These are phyloP conservation scores for Odontomachus brunneus DNA, from an alignment of 1,140 invertebrate species.

Conservation along the genomic window DNA sequence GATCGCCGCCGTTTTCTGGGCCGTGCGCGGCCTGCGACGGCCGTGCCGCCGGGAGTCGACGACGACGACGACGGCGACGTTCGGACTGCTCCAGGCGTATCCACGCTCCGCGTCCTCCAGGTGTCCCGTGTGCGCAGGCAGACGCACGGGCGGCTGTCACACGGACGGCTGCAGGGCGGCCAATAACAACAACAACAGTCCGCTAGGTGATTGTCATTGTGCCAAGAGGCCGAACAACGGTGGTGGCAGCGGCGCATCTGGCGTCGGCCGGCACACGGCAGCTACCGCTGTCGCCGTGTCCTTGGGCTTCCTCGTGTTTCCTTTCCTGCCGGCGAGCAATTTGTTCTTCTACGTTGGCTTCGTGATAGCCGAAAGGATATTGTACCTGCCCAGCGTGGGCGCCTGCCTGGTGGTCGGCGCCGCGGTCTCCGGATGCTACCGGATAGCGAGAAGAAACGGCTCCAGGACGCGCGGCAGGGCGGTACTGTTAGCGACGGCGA, in stretches of 20 bases:
- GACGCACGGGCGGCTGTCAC: slow-evolving; percentile 81
- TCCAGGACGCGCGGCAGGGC: slow-evolving; percentile 83
- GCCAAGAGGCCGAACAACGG: slow-evolving; percentile 70
- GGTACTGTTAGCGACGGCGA: slow-evolving; percentile 85
- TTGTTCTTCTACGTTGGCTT: slow-evolving; percentile 98
- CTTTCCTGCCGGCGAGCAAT: slow-evolving; percentile 97
- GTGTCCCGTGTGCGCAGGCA: slow-evolving; percentile 82
- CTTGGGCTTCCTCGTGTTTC: slow-evolving; percentile 92
- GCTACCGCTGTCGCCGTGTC: slow-evolving; percentile 87
- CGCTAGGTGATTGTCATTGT: slow-evolving; percentile 82
- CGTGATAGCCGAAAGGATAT: slow-evolving; percentile 97
- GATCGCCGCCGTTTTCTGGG: slow-evolving; percentile 79
- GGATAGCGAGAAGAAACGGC: slow-evolving; percentile 80
- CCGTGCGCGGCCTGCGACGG: slow-evolving; percentile 74
- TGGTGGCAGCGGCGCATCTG: slow-evolving; percentile 23
- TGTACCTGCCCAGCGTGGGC: slow-evolving; percentile 98
- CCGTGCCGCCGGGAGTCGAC: slow-evolving; percentile 22
- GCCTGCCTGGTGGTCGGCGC: slow-evolving; percentile 94
- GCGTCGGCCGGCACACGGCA: slow-evolving; percentile 44
- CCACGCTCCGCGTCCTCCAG: slow-evolving; percentile 62
- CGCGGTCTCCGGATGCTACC: slow-evolving; percentile 85
- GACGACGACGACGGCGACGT: not conserved
- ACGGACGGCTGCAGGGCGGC: slow-evolving; percentile 84
- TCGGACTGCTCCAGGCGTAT: slow-evolving; percentile 49
- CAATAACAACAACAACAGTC: slow-evolving; percentile 85